Evolutionary conservation across 2,888 invertebrate genomes (phyloP).

Genomic region (Blera fallax): DNA sequence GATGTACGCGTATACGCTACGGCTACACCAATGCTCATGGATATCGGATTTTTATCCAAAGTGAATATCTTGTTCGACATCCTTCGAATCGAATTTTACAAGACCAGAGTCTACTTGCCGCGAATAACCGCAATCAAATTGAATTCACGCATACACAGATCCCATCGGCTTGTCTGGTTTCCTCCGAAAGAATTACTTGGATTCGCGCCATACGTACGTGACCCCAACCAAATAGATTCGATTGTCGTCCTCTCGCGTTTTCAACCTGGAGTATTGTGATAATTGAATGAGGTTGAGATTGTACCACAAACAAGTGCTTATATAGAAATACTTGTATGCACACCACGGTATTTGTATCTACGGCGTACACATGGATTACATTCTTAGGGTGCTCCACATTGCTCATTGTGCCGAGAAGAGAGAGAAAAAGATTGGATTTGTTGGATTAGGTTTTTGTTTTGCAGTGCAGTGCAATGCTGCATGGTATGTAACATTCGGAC

Average conservation of each 20-base stretch:
- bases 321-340: background rate
- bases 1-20: background rate
- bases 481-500: constrained; percentile 2
- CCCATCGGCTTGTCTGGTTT: constrained; percentile 20
- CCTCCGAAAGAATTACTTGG: constrained; percentile 3
- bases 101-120: constrained; percentile 23
- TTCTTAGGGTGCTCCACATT: constrained; percentile 65
- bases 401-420: constrained; percentile 5
- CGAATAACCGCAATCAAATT: constrained; percentile 43
- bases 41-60: constrained; percentile 58
- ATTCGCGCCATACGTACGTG: constrained; percentile 39
- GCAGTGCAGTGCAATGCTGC: constrained; percentile 1
- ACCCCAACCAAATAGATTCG: constrained; percentile 66
- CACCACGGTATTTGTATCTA: background rate
- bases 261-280: constrained; percentile 53
- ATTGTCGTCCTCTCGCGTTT: constrained; percentile 59
- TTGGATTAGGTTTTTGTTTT: too few relatives aligned
- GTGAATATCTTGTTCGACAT: constrained; percentile 66
- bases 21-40: constrained; percentile 23
- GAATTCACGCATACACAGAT: constrained; percentile 36
- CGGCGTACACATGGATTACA: constrained; percentile 39
- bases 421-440: constrained; percentile 7
- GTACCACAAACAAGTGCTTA: constrained; percentile 8
- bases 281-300: constrained; percentile 58
- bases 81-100: constrained; percentile 64